phyloP scores from a whole-genome alignment of 2,797 vertebrate species.

The Betta splendens region DNA sequence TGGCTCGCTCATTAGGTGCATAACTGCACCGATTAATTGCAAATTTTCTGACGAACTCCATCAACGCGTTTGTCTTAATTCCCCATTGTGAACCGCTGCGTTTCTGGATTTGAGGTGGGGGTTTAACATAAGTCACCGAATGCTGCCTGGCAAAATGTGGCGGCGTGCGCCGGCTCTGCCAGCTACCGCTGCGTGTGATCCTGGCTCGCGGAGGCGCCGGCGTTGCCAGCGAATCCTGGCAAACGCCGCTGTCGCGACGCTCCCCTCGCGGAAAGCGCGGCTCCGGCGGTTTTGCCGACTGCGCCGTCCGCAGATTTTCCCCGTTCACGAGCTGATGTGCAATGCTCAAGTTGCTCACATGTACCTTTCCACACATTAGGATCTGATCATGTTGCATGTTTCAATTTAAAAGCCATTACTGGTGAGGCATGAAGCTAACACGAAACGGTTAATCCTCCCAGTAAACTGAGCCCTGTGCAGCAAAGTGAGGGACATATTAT shows the following conservation, averaged over 20 bases:
- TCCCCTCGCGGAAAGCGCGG: constrained; percentile 21
- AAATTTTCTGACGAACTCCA: background rate
- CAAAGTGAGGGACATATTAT: constrained; percentile 33
- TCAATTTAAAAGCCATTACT: constrained; percentile 29
- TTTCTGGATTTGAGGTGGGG: constrained; percentile 6
- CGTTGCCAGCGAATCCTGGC: constrained; percentile 42
- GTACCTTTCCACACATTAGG: constrained; percentile 32
- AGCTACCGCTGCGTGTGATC: constrained; percentile 38
- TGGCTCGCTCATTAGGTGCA: background rate
- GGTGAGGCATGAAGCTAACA: constrained; percentile 12
- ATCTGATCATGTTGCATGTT: constrained; percentile 26
- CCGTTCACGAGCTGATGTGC: constrained; percentile 13
- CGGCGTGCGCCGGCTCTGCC: constrained; percentile 14
- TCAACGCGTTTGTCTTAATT: background rate
- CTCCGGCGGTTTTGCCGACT: constrained; percentile 31
- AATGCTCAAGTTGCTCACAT: constrained; percentile 12
- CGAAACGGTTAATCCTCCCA: constrained; percentile 18
- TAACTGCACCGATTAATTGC: background rate
- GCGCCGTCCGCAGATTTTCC: constrained; percentile 26
- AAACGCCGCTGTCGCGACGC: constrained; percentile 13
- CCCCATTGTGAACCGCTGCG: constrained; percentile 7
- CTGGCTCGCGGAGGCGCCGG: constrained; percentile 29
- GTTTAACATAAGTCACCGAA: constrained; percentile 28
- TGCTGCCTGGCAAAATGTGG: constrained; percentile 26
- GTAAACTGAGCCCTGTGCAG: constrained; percentile 11